phyloP scores from a whole-genome alignment of 1,140 invertebrate species.

The Drosophila lacertosa region DNA sequence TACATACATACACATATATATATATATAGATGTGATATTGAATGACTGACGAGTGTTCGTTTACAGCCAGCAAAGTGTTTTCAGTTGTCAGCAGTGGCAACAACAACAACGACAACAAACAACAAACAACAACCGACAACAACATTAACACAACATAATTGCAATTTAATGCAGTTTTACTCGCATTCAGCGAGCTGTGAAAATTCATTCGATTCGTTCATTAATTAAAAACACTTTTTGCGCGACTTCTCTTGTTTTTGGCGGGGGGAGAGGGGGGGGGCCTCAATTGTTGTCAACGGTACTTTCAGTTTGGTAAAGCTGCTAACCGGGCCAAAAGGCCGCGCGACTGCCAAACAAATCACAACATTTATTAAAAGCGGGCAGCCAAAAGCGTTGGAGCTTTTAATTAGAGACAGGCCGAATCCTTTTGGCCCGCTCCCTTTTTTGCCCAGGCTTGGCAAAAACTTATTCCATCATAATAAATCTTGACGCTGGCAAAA shows the following conservation, averaged over 20 bases:
- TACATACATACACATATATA: not conserved
- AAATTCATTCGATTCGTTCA: slow-evolving; percentile 48
- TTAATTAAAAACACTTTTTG: slow-evolving; percentile 77
- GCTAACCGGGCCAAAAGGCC: slow-evolving; percentile 20
- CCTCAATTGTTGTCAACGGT: slow-evolving; percentile 6
- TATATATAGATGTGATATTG: slow-evolving; percentile 23
- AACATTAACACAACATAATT: slow-evolving; percentile 62
- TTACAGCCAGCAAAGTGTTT: slow-evolving; percentile 42
- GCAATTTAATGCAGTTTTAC: slow-evolving; percentile 79
- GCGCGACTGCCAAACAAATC: slow-evolving; percentile 67
- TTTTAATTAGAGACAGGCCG: slow-evolving; percentile 71
- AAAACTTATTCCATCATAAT: slow-evolving; percentile 82
- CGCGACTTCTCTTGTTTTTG: no score
- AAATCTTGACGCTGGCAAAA: slow-evolving; percentile 57
- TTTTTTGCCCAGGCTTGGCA: slow-evolving; percentile 12
- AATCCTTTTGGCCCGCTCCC: not conserved
- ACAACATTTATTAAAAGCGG: slow-evolving; percentile 74
- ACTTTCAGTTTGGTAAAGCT: slow-evolving; percentile 43
- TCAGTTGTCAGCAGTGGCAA: slow-evolving; percentile 43
- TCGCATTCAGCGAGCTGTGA: slow-evolving; percentile 62
- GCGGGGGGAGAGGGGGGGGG: no score
- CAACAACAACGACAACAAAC: slow-evolving; percentile 16
- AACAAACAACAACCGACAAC: not conserved
- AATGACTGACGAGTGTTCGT: slow-evolving; percentile 48
- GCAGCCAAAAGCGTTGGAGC: slow-evolving; percentile 41